A percentile compares a stretch with the other conserved stretches of the same genome.
Evolutionary conservation across 2,113 vertebrate species (phyloP).

Genomic region (Leptocoma aspasia): DNA sequence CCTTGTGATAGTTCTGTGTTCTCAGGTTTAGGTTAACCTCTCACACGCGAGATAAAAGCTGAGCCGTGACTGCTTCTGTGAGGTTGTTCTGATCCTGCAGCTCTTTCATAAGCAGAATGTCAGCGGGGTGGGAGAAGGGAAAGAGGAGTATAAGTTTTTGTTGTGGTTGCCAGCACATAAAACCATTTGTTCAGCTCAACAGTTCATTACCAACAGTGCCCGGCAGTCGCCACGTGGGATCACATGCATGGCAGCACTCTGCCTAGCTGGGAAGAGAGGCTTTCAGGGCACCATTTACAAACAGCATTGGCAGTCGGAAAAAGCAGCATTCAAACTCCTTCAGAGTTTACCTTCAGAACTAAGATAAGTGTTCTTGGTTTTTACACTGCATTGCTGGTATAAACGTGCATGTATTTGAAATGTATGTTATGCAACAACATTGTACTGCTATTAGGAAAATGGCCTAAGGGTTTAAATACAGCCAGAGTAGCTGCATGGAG

Average conservation of each 20-base stretch:
- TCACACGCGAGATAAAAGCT: neutral
- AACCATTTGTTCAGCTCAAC: neutral
- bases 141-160: neutral
- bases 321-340: neutral
- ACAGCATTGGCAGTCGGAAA: neutral
- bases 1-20: neutral
- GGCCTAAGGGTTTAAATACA: neutral
- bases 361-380: neutral
- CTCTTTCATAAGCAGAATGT: neutral
- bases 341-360: neutral
- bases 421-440: neutral
- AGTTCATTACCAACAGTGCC: neutral
- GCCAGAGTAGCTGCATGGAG: neutral
- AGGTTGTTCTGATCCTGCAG: neutral
- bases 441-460: neutral
- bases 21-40: neutral
- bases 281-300: neutral
- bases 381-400: neutral
- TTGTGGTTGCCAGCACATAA: neutral
- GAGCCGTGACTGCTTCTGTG: neutral
- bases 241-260: neutral
- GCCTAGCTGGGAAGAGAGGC: neutral
- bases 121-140: neutral
- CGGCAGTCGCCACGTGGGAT: neutral
- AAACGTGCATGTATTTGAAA: accelerated